Conservation (phyloP, 2,797 vertebrate genomes). For the Todus mexicanus region DNA sequence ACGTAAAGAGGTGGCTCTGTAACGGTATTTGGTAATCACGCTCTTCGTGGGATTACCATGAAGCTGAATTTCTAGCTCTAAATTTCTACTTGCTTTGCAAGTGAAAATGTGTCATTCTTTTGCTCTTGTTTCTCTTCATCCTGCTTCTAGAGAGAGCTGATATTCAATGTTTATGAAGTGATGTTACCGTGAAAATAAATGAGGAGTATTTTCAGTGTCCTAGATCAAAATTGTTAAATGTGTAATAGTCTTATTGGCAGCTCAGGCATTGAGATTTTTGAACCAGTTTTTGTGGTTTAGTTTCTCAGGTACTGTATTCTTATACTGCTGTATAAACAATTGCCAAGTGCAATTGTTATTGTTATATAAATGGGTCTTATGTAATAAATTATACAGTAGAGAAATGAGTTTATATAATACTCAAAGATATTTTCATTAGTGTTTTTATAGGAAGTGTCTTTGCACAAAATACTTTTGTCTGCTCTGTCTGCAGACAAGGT, state of each 20-base stretch:
- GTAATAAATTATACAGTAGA: not conserved
- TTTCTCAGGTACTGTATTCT: not conserved
- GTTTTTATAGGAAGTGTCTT: not conserved
- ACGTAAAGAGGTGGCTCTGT: not conserved
- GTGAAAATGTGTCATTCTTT: not conserved
- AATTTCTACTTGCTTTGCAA: slow-evolving; percentile 22
- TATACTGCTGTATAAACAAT: not conserved
- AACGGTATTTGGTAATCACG: not conserved
- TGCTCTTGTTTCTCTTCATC: not conserved
- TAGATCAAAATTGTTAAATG: not conserved
- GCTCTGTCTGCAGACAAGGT: not conserved
- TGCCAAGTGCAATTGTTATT: not conserved
- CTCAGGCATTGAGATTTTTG: not conserved
- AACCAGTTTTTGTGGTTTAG: not conserved
- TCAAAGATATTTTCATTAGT: not conserved
- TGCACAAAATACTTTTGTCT: not conserved
- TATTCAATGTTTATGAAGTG: not conserved
- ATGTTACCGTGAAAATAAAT: not conserved
- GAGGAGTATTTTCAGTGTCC: not conserved
- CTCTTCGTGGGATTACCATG: too few species aligned
- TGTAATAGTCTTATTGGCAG: not conserved
- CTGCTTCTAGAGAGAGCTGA: not conserved
- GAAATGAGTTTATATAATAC: not conserved
- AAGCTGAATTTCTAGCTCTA: too few species aligned
- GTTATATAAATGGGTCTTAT: not conserved